Base-by-base conservation (phyloP, 2,113 vertebrate genomes). In the Cyphomyrus discorhynchus region DNA sequence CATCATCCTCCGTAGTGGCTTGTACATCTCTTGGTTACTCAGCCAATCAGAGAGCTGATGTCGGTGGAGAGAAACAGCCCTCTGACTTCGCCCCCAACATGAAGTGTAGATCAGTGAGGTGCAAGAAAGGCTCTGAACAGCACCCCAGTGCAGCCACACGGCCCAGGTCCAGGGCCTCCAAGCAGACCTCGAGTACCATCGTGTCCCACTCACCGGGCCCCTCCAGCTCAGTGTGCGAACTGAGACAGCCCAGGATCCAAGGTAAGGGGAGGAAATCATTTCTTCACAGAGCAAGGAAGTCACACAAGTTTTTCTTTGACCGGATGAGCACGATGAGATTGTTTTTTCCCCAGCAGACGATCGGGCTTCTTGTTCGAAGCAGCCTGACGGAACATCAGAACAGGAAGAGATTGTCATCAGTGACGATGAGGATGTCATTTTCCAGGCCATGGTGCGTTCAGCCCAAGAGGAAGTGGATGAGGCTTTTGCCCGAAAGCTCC, bases 381-480 rank as follows among this genome's bases (percentile, higher is more conserved):
- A 89, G 91, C 93, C 91, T 91, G 31, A 88, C 5, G 90, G 50
- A 15, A 62, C 9, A 8, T 5, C 50, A 11, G 49, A 77, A 27
- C 15, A 77, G 50, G 90, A 93, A 66, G 89, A 95, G 90, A 93
- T 95, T 7, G 46, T 96, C 80, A 94, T 96, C 92, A 95, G 94
- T 13, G 95, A 96, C 3, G 95, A 95, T 0, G 95, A 96, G 0
- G 94, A 90, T 56, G 89, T 85, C 3, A 35, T 56, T 19, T 90
- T 91, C 39, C 91, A 95, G 77, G 91, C 90, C 0, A 85, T 53
- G 4, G 93, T 96, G 13, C 94, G 94, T 21, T 89, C 86, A 0
- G 91, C 90, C 3, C 96, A 96, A 91, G 35, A 94, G 93, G 95
- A 94, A 35, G 95, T 96, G 89, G 96, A 96, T 3, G 95, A 95